Evolutionary conservation across 2,797 vertebrate genomes (phyloP).

Genomic region (Intellagama lesueurii): DNA sequence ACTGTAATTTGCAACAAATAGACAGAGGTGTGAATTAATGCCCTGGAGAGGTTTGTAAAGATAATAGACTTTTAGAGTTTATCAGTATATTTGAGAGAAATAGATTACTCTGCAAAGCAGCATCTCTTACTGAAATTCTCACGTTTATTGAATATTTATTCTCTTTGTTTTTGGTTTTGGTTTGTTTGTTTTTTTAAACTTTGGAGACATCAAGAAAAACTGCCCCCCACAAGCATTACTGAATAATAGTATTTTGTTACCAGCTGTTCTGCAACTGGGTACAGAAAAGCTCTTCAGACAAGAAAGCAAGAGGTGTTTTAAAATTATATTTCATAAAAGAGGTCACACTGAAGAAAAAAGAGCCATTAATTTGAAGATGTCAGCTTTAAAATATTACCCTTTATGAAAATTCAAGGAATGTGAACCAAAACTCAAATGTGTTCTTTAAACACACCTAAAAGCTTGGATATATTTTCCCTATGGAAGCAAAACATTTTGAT

Average conservation of each 20-base stretch:
- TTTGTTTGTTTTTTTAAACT: too few species aligned
- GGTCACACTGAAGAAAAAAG: background rate
- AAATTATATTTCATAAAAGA: background rate
- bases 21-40: constrained; percentile 17
- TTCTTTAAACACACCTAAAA: background rate
- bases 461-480: background rate
- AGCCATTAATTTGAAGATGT: background rate
- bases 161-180: background rate
- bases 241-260: background rate
- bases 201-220: too few species aligned
- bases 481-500: background rate
- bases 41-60: background rate
- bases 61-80: background rate
- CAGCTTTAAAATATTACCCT: background rate
- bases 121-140: background rate
- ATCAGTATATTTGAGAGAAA: background rate
- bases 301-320: background rate
- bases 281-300: background rate
- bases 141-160: background rate
- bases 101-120: background rate
- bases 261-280: background rate
- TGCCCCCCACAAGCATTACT: too few species aligned
- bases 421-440: background rate
- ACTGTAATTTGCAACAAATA: constrained; percentile 17
- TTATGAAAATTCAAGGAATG: background rate